phyloP scores from a whole-genome alignment of 2,797 vertebrate genomes.

The Lemur catta region DNA sequence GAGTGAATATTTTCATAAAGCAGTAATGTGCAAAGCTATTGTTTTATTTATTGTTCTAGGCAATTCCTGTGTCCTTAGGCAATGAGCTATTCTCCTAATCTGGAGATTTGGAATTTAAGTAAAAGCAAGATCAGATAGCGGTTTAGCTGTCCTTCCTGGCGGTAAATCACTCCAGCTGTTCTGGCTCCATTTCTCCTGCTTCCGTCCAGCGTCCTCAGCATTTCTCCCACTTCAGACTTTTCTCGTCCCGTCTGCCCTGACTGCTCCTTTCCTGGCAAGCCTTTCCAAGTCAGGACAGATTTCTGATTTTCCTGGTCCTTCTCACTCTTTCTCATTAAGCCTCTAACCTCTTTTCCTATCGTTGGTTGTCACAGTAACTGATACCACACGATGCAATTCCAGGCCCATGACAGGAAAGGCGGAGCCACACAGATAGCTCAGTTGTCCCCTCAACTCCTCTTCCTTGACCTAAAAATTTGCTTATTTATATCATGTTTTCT shows the following conservation, averaged over 20 bases:
- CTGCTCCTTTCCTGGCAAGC: background rate
- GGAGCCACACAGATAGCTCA: background rate
- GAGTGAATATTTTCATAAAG: slow-evolving; percentile 32
- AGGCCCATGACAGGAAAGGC: background rate
- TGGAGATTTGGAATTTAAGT: slow-evolving; percentile 18
- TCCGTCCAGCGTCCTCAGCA: background rate
- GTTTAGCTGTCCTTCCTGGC: background rate
- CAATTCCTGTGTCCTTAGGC: background rate
- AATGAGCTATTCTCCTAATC: background rate
- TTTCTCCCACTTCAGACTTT: background rate
- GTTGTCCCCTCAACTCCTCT: background rate
- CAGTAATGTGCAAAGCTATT: slow-evolving; percentile 34
- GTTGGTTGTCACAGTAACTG: background rate
- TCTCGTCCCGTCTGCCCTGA: background rate
- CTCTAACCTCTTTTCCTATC: slow-evolving; percentile 3
- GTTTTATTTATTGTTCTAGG: background rate
- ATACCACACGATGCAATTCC: background rate
- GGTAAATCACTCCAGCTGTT: background rate
- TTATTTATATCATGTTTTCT: slow-evolving; percentile 25
- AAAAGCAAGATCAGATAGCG: background rate
- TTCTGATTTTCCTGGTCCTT: background rate
- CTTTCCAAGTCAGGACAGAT: background rate
- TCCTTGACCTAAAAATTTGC: background rate
- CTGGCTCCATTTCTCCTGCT: background rate
- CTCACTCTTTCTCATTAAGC: background rate